Percentiles rank a stretch among this genome's conserved stretches.
phyloP scores from a whole-genome alignment of 1,140 invertebrate genomes.

The Cotesia glomerata region DNA sequence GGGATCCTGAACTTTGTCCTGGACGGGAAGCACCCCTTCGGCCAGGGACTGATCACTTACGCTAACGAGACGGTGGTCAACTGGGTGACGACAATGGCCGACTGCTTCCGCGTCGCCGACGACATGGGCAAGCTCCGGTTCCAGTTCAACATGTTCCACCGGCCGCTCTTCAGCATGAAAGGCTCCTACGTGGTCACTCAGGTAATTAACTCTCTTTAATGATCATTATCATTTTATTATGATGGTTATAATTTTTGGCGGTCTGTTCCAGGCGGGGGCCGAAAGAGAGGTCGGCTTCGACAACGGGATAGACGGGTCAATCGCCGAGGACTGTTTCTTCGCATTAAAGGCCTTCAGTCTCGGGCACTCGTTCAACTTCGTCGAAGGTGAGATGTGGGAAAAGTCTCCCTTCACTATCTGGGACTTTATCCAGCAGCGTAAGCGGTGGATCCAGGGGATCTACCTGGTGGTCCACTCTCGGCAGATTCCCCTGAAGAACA shows the following conservation, averaged over 20 bases:
- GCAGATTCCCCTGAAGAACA: slow-evolving; percentile 81
- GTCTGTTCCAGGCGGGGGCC: slow-evolving; percentile 74
- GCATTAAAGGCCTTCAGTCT: slow-evolving; percentile 89
- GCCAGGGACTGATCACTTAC: slow-evolving; percentile 97
- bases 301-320: slow-evolving; percentile 92
- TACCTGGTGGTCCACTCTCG: slow-evolving; percentile 91
- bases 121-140: slow-evolving; percentile 96
- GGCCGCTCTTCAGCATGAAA: slow-evolving; percentile 97
- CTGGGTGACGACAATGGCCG: slow-evolving; percentile 95
- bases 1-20: slow-evolving; percentile 96
- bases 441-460: slow-evolving; percentile 96
- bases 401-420: slow-evolving; percentile 94
- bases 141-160: slow-evolving; percentile 92
- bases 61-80: slow-evolving; percentile 96
- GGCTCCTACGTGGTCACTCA: slow-evolving; percentile 94
- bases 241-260: neutral
- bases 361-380: slow-evolving; percentile 89
- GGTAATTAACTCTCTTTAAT: slow-evolving; percentile 61
- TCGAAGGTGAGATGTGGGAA: slow-evolving; percentile 98
- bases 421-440: slow-evolving; percentile 95
- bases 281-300: slow-evolving; percentile 93
- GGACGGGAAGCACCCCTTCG: slow-evolving; percentile 95
- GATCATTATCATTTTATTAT: too few relatives aligned
- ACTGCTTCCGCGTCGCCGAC: slow-evolving; percentile 95
- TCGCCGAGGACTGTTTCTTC: slow-evolving; percentile 98